Percentiles rank a stretch among this genome's conserved stretches.
phyloP scores from a whole-genome alignment of 2,888 invertebrate species.

The Calliphora vomitoria region DNA sequence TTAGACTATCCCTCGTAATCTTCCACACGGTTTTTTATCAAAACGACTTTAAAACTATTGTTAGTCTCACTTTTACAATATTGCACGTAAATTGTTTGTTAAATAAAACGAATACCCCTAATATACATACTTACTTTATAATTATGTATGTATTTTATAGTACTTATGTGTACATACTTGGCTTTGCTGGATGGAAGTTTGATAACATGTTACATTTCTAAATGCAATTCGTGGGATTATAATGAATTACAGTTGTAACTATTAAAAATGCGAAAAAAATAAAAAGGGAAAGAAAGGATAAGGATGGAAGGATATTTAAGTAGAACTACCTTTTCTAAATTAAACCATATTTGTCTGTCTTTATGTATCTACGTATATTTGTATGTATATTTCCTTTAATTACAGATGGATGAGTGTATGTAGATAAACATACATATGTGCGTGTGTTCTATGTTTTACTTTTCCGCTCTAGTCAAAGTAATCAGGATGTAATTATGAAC shows the following conservation, averaged over 20 bases:
- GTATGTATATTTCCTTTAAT: neutral
- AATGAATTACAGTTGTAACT: constrained; percentile 64
- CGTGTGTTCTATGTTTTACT: neutral
- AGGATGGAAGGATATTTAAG: neutral
- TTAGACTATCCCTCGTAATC: no score
- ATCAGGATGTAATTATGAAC: constrained; percentile 62
- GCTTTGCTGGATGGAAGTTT: constrained; percentile 39
- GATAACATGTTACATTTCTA: constrained; percentile 52
- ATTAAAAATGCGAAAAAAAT: constrained; percentile 37
- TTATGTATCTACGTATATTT: no score
- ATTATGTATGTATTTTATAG: neutral
- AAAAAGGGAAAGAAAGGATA: neutral
- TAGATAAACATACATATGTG: no score
- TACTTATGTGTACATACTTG: neutral
- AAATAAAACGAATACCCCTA: no score
- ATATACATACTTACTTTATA: neutral
- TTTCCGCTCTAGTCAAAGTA: neutral
- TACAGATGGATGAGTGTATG: neutral
- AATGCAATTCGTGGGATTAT: constrained; percentile 62
- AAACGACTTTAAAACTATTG: no score
- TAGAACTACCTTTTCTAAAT: neutral
- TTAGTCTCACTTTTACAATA: no score
- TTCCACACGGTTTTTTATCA: no score
- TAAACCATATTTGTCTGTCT: constrained; percentile 15
- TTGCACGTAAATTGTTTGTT: no score